Evolutionary conservation across 2,888 invertebrate genomes (phyloP), one percentile per base, ranked within the genome.

Genomic region (Zaprionus lineosus): DNA sequence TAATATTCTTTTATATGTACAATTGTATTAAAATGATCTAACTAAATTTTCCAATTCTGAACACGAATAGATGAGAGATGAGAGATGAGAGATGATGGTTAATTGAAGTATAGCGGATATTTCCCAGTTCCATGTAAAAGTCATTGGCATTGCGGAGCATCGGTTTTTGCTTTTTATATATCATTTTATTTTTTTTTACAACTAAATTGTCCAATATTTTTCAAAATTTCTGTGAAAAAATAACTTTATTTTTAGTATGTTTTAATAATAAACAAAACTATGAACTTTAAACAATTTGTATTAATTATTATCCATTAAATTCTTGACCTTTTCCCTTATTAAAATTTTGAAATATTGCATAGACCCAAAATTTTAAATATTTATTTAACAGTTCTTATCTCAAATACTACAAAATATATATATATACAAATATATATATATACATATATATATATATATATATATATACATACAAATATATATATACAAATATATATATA

Each of bases 1-100:
- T 37, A 15, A 40, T 52, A 51, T 67, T 67, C 41, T 55, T 69
- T 61, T 31, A 58, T 58, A n/a, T n/a, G 43, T 70, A 44, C 43
- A 51, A 70, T 34, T 50, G 47, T 55, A 39, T 48, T 48, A 37
- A 44, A 46, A n/a, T 24, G 16, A 40, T 12, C n/a, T n/a, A 26
- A 16, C 19, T 37, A 16, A 28, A 36, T 2, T 39, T 16, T 29
- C 18, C 16, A 28, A 41, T 46, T 59, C 29, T 29, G n/a, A n/a
- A n/a, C n/a, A n/a, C n/a, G n/a, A n/a, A n/a, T n/a, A n/a, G n/a
- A n/a, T n/a, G n/a, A n/a, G n/a, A n/a, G n/a, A n/a, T n/a, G n/a
- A n/a, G n/a, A n/a, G n/a, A n/a, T n/a, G n/a, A n/a, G n/a, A n/a
- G n/a, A n/a, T n/a, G n/a, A n/a, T n/a, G n/a, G n/a, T n/a, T n/a